Conservation (phyloP, 2,113 vertebrate genomes). For the Stegastes partitus region DNA sequence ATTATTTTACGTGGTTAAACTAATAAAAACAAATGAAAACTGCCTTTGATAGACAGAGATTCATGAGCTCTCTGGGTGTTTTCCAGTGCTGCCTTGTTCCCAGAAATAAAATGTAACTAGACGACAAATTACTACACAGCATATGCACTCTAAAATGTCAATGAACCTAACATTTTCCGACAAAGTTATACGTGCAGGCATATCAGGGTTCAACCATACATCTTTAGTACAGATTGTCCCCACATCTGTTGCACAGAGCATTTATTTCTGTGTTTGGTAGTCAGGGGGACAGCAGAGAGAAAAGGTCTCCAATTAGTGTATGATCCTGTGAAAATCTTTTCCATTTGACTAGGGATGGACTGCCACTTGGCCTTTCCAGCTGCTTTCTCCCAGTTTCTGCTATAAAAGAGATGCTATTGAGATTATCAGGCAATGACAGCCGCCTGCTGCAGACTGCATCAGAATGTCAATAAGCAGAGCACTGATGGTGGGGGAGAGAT, state of each 20-base stretch:
- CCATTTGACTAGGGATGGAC: conserved; percentile 61
- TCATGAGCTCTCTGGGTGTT: not conserved
- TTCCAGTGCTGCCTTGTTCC: not conserved
- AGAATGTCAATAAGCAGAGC: conserved; percentile 53
- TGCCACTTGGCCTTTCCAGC: conserved; percentile 67
- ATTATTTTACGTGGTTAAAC: conserved; percentile 20
- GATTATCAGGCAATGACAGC: conserved; percentile 68
- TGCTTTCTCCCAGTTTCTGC: conserved; percentile 46
- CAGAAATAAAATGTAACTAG: not conserved
- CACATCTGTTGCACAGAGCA: conserved; percentile 46
- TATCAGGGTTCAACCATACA: not conserved
- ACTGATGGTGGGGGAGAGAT: conserved; percentile 12
- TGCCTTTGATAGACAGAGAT: not conserved
- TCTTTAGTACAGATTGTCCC: conserved; percentile 6
- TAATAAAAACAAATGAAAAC: not conserved
- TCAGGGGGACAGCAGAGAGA: conserved; percentile 19
- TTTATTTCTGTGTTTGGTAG: conserved; percentile 26
- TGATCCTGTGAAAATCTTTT: conserved; percentile 66
- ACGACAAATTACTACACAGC: not conserved
- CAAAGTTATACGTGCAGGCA: not conserved
- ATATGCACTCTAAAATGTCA: not conserved
- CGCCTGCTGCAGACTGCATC: conserved; percentile 37
- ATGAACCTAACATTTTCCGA: not conserved
- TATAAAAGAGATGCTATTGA: conserved; percentile 51
- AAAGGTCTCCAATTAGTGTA: conserved; percentile 72